Percentiles rank a stretch among this genome's conserved stretches.
These are phyloP conservation scores for Ctenopoma kingsleyae DNA, from an alignment of 2,797 vertebrate species.

Conservation along the genomic window DNA sequence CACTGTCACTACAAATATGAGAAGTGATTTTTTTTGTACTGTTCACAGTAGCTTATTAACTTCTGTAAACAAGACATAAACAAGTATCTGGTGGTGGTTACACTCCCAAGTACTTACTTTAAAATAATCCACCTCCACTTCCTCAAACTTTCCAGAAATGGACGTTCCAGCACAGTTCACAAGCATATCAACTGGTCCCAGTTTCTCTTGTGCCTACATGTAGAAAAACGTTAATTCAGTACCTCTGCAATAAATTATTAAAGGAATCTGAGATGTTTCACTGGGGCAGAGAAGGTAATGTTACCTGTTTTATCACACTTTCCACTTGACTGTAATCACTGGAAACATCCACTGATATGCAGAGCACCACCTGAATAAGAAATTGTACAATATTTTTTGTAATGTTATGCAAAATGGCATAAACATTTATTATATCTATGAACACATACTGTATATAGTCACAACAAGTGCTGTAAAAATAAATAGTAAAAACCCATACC, in stretches of 20 bases:
- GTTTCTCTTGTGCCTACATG: conserved; percentile 94
- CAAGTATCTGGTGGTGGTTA: not conserved
- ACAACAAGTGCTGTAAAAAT: not conserved
- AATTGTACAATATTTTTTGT: conserved; percentile 12
- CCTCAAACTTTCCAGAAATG: conserved; percentile 93
- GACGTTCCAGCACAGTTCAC: conserved; percentile 95
- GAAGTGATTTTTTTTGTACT: not conserved
- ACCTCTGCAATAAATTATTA: conserved; percentile 26
- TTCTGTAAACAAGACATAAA: not conserved
- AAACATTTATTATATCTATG: not conserved
- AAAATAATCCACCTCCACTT: conserved; percentile 91
- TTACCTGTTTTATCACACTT: conserved; percentile 96
- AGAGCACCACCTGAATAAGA: conserved; percentile 91
- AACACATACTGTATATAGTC: not conserved
- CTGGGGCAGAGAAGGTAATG: conserved; percentile 27
- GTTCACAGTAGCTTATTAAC: not conserved
- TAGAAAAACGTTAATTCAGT: conserved; percentile 23
- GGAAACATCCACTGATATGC: conserved; percentile 96
- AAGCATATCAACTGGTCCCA: conserved; percentile 98
- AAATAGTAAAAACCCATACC: conserved; percentile 78
- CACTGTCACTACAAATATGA: not conserved
- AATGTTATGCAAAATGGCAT: conserved; percentile 16
- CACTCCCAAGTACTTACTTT: conserved; percentile 83
- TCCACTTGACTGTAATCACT: conserved; percentile 95
- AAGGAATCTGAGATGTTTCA: conserved; percentile 26